These are phyloP conservation scores for Battus philenor DNA, from an alignment of 1,140 invertebrate genomes.

Conservation along the genomic window DNA sequence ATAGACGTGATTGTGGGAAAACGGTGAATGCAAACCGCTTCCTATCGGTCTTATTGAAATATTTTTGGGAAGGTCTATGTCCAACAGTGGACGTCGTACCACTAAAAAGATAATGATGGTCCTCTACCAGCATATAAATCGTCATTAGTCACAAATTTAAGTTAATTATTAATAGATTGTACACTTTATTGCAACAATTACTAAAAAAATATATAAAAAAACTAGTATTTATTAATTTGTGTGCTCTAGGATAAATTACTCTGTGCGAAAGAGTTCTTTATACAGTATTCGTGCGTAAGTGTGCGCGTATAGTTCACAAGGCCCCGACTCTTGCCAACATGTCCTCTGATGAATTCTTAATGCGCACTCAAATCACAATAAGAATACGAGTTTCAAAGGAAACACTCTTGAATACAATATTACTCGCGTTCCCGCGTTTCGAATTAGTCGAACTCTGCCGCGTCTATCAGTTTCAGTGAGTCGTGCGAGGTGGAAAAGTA, in stretches of 20 bases:
- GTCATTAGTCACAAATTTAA: too few species aligned
- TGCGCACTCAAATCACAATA: constrained; percentile 55
- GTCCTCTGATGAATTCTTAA: constrained; percentile 52
- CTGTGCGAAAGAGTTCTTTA: constrained; percentile 8
- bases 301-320: constrained; percentile 15
- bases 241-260: constrained; percentile 4
- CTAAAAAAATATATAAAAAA: too few species aligned
- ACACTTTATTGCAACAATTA: too few species aligned
- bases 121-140: too few species aligned
- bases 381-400: constrained; percentile 39
- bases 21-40: too few species aligned
- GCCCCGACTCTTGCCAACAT: constrained; percentile 20
- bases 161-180: too few species aligned
- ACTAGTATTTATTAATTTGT: too few species aligned
- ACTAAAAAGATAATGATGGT: too few species aligned
- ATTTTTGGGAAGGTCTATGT: too few species aligned
- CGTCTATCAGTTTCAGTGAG: not conserved
- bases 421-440: constrained; percentile 4
- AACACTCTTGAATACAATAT: constrained; percentile 28
- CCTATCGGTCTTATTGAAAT: too few species aligned
- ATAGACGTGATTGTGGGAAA: too few species aligned
- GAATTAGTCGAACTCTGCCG: constrained; percentile 3
- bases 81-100: too few species aligned
- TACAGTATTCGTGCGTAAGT: constrained; percentile 13
- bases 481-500: not conserved